Base-by-base conservation (phyloP, 2,888 invertebrate species). In the Cephus rjabovi region DNA sequence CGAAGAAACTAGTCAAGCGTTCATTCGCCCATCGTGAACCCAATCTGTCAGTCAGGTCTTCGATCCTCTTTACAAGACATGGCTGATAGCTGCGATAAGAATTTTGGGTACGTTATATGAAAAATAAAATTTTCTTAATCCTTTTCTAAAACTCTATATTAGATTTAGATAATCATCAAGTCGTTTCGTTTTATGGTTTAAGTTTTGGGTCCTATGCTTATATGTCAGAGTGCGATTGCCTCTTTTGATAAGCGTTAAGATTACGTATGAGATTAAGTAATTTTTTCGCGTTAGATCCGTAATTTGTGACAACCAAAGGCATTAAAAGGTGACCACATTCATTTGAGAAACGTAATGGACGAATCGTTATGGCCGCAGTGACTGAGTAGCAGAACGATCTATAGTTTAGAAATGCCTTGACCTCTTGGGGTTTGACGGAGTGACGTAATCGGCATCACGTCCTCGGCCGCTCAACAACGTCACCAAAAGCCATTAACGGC, bases 371-470 rank as follows among this genome's bases (percentile, higher is more conserved):
- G 23, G 1, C 56, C 56, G 56, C 23, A 23, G 56, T 33, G 71
- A 71, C 33, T 71, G 71, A 34, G 31, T 23, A 34, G 71, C 31
- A 31, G 71, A 71, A 31, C 31, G 71, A 71, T 71, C 12, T 71
- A 71, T 71, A 71, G 31, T 34, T 1, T 12, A 71, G 71, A 71
- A 71, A 71, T 34, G 71, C 71, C 71, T 71, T 71, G 71, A 71
- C 71, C 71, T 71, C 71, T 31, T 34, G 31, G 31, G 31, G 34
- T 9, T 23, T 23, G 23, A 23, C 2, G 23, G 71, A 73, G 76
- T 83, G 81, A 87, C 87, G 86, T 86, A 83, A 84, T 78, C 70
- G 76, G 84, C 80, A 82, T 82, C 79, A 81, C 81, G 80, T 74
- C 75, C 75, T 37, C 23, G 69, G 77, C 73, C 35, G 70, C 75